Base-by-base conservation (phyloP, 2,797 vertebrate species). In the Melanotaenia maccullochi region DNA sequence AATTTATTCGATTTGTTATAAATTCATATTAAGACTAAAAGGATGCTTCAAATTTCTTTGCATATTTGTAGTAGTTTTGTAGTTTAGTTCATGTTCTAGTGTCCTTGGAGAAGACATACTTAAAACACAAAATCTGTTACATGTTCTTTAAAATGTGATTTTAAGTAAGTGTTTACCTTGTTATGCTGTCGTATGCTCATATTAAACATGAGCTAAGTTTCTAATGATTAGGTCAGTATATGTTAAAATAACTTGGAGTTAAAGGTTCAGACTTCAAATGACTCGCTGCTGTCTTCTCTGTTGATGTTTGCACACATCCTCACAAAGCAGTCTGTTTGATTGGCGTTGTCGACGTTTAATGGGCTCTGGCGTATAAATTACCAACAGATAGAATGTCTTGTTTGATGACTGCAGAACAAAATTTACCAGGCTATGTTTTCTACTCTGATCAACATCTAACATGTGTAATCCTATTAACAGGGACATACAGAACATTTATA, bases 301-400 rank as follows among this genome's bases (percentile, higher is more conserved):
- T 22, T 22, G 9, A 22, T 49, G 47, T 49, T 49, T 22, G 47
- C 47, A 22, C 47, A 49, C 20, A 49, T 12, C 9, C 9, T 22
- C 47, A 51, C n/a, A 51, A 51, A 51, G n/a, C 47, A 51, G n/a
- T 51, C 20, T 47, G 47, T 51, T 51, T 51, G 47, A 22, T 24
- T 22, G 22, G n/a, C 22, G 47, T 51, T 22, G n/a, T 22, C 4
- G n/a, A 22, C 4, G 8, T 12, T 51, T 51, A 22, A 51, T 51
- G 47, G 20, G 24, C 47, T 51, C 47, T 9, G 4, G n/a, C 9
- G n/a, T 22, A 9, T 51, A 51, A 51, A 51, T 22, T 22, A n/a
- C 44, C 7, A 47, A 22, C n/a, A 51, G 47, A 51, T 20, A 51
- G 3, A 22, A 11, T 3, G 3, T 49, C 47, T 22, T 9, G 47